Evolutionary conservation across 2,113 vertebrate species (phyloP).

Genomic region (Myiozetetes cayanensis): DNA sequence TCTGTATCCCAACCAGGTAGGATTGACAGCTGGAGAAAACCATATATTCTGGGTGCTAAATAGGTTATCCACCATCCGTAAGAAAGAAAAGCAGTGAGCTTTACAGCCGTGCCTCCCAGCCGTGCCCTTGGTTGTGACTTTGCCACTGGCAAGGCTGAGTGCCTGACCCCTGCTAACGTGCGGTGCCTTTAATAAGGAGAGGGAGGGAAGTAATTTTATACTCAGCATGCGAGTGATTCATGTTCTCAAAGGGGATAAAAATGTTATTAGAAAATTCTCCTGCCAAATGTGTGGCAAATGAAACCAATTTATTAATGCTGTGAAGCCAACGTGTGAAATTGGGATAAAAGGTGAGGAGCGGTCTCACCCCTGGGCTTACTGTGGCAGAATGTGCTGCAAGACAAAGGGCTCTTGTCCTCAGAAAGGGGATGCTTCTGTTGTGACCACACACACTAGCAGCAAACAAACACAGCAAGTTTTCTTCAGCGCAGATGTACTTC

Average conservation of each 20-base stretch:
- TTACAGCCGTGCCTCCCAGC: constrained; percentile 39
- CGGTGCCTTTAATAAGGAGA: constrained; percentile 56
- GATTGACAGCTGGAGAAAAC: constrained; percentile 63
- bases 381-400: not conserved
- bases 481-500: not conserved
- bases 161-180: constrained; percentile 61
- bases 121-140: constrained; percentile 59
- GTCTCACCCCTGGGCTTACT: not conserved
- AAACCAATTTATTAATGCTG: constrained; percentile 65
- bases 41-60: constrained; percentile 39
- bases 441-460: not conserved
- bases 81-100: constrained; percentile 54
- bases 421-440: not conserved
- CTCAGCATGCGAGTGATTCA: constrained; percentile 43
- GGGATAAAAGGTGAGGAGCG: constrained; percentile 21
- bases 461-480: not conserved
- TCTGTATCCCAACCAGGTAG: constrained; percentile 18
- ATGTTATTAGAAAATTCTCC: constrained; percentile 67
- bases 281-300: constrained; percentile 63
- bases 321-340: constrained; percentile 54
- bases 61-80: constrained; percentile 1
- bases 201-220: constrained; percentile 67
- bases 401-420: constrained; percentile 23
- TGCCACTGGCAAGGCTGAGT: constrained; percentile 55
- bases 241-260: constrained; percentile 66